These are phyloP conservation scores for Oryzias sinensis DNA, from an alignment of 2,797 vertebrate species.

Conservation along the genomic window DNA sequence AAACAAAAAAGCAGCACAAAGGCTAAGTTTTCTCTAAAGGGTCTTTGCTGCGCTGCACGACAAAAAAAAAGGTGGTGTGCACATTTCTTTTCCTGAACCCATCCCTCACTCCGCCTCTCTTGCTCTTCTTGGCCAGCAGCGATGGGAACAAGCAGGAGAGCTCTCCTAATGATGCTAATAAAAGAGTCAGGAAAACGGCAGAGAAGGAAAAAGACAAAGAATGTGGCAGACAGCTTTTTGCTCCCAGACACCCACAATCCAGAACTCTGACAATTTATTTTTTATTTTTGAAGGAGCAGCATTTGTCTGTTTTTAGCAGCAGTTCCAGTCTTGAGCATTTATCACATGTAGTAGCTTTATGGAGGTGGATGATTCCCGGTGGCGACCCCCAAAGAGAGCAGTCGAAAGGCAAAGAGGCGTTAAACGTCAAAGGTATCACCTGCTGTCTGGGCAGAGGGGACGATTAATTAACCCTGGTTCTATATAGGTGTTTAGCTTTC, in stretches of 20 bases:
- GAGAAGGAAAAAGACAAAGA: conserved; percentile 57
- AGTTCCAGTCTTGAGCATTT: conserved; percentile 45
- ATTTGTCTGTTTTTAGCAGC: conserved; percentile 70
- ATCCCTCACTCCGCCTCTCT: conserved; percentile 35
- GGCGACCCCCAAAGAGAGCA: no score
- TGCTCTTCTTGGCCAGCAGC: conserved; percentile 62
- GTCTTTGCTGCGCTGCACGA: conserved; percentile 30
- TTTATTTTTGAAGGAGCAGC: conserved; percentile 35
- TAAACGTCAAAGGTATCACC: conserved; percentile 53
- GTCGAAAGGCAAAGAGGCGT: neutral
- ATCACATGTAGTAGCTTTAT: conserved; percentile 49
- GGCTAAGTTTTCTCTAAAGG: conserved; percentile 17
- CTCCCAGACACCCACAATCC: conserved; percentile 68
- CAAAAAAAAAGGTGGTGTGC: conserved; percentile 18
- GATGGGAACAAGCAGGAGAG: conserved; percentile 55
- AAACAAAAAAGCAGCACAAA: neutral
- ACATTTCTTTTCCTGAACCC: conserved; percentile 41
- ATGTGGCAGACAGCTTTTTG: conserved; percentile 67
- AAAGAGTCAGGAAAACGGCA: conserved; percentile 67
- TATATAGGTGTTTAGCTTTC: conserved; percentile 38
- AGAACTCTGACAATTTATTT: conserved; percentile 49
- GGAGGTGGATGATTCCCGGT: no score
- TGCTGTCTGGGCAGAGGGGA: conserved; percentile 18
- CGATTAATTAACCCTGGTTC: conserved; percentile 25
- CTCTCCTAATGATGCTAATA: conserved; percentile 73